Evolutionary conservation across 2,888 invertebrate species (phyloP), one percentile per base, ranked within the genome.

Genomic region (Adelognathus sp.): DNA sequence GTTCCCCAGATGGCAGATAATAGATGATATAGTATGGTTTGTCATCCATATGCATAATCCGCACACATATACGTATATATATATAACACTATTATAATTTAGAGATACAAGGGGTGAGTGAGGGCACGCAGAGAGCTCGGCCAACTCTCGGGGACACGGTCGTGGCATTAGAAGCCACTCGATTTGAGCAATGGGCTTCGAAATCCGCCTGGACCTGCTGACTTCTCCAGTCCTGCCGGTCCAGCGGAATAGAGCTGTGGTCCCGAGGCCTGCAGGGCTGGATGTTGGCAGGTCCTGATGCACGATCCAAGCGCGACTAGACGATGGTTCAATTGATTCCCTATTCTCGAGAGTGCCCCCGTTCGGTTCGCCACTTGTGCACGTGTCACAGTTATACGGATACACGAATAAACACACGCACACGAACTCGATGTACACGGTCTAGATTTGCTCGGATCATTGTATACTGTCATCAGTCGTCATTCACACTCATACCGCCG

Each of bases 271-370:
- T 52, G 60, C 27, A 14, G 33, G 46, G 61, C 44, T 76, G 83
- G 66, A 67, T 54, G 81, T 78, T 84, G 81, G 80, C 82, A 73
- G 77, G 83, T 84, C 87, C 85, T 83, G 84, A 87, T 84, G 84
- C 86, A 86, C 79, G 84, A 61, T 70, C 82, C 81, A 27, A 33
- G 77, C 82, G 73, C 82, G 74, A 64, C 73, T 54, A 74, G 70
- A 74, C 78, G 78, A 73, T 73, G 70, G 74, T 78, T 78, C 70
- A 74, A 78, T 78, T 78, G 78, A 78, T 78, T 78, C 64, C 64
- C 60, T 64, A 66, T 78, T 78, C 64, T 73, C 64, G 64, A 78
- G 69, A 66, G 64, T 70, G 58, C 81, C 82, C 78, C 72, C 82
- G 82, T 86, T 85, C 82, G 87, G 85, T 83, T 82, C 77, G 83